Evolutionary conservation across 2,888 invertebrate genomes (phyloP), one percentile per base, ranked within the genome.

Genomic region (Ormyrus rosae): DNA sequence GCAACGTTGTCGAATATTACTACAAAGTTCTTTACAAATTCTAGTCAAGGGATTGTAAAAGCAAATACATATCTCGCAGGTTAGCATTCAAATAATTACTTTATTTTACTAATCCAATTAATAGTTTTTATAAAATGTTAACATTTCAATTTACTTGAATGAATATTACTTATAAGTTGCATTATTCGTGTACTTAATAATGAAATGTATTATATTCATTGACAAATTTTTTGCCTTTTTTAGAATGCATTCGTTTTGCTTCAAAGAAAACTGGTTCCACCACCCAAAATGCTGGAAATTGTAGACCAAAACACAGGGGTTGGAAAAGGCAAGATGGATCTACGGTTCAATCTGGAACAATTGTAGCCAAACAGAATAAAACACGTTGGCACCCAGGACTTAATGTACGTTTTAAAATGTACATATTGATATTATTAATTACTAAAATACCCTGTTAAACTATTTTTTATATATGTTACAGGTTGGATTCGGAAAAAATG

Each of bases 401-500:
- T 75, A 94, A 96, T 91, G 96, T 96, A 91, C 90, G 92, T 89
- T 34, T 34, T 4, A 34, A 1, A 34, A 34, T 34, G 34, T n/a
- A 5, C 13, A 63, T 56, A 61, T 55, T 50, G 60, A 46, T 73
- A 74, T 65, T 73, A 72, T 65, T 50, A 34, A 75, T n/a, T 48
- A 50, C 0, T 13, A 50, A 9, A 13, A 50, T 5, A 34, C 13
- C 34, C 11, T 50, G 7, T 7, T 75, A 45, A 68, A 53, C 13
- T 48, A 51, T 63, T 56, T 64, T 53, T 61, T 55, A 55, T n/a
- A 19, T 55, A 61, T 74, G 68, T 74, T 83, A 58, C 89, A 97
- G 97, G 97, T 97, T 85, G 96, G 96, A 0, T 93, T 96, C 84
- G 96, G 96, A 4, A 92, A 92, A 73, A 95, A 97, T 88, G 95